Percentiles rank a stretch among this genome's conserved stretches.
Evolutionary conservation across 1,140 invertebrate species (phyloP).

Genomic region (Hormaphis cornu): DNA sequence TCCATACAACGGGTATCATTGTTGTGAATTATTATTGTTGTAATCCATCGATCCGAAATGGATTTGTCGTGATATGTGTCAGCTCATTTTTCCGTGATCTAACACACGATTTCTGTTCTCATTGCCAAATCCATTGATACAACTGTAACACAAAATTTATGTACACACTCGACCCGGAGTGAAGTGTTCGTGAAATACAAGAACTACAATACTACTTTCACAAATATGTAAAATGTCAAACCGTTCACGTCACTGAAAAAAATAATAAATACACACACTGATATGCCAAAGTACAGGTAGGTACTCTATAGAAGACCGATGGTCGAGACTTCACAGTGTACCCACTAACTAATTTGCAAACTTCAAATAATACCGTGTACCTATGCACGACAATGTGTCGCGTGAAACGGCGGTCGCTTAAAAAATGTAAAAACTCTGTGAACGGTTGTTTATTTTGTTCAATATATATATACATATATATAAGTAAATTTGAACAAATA

Average conservation of each 20-base stretch:
- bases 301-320: slow-evolving; percentile 2
- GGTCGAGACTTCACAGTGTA: slow-evolving; percentile 2
- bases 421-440: too few species aligned
- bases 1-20: neutral
- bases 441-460: too few species aligned
- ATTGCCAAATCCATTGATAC: neutral
- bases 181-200: neutral
- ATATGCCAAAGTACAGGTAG: neutral
- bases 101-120: neutral
- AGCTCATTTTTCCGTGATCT: neutral
- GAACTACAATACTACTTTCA: slow-evolving; percentile 9
- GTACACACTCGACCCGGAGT: neutral
- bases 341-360: neutral
- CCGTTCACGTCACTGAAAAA: slow-evolving; percentile 30
- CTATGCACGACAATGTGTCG: neutral
- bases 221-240: slow-evolving; percentile 17
- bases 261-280: too few species aligned
- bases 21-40: neutral
- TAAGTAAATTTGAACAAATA: too few species aligned
- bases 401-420: too few species aligned
- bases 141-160: neutral
- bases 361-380: neutral
- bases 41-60: neutral
- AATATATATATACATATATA: too few species aligned
- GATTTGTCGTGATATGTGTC: neutral